These are phyloP conservation scores for Laodelphax striatellus DNA, from an alignment of 1,140 invertebrate species.

Conservation along the genomic window DNA sequence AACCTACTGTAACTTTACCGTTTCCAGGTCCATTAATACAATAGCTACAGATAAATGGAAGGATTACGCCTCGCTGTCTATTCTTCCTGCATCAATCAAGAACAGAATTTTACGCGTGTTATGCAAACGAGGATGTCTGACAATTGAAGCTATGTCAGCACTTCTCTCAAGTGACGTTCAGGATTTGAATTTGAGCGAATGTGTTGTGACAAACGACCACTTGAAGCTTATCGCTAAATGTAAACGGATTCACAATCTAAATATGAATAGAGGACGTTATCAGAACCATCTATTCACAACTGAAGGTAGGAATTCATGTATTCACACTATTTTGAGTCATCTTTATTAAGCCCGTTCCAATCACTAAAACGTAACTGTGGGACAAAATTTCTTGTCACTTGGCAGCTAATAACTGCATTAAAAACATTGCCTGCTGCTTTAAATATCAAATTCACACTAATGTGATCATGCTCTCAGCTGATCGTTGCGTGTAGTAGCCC, in stretches of 20 bases:
- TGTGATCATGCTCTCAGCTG: too few relatives aligned
- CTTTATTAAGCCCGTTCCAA: too few relatives aligned
- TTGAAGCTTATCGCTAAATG: background rate
- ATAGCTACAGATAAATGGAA: background rate
- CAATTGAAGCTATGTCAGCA: background rate
- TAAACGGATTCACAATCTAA: background rate
- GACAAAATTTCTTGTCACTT: too few relatives aligned
- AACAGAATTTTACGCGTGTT: background rate
- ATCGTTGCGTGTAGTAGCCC: too few relatives aligned
- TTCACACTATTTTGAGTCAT: too few relatives aligned
- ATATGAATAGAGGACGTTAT: background rate
- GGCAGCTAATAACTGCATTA: too few relatives aligned
- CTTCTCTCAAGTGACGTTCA: background rate
- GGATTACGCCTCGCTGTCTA: background rate
- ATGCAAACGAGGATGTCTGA: background rate
- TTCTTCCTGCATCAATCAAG: background rate
- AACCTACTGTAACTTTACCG: too few relatives aligned
- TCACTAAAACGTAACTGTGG: too few relatives aligned
- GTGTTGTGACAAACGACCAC: background rate
- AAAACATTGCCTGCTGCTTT: too few relatives aligned
- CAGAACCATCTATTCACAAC: background rate
- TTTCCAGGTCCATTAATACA: slow-evolving; percentile 11
- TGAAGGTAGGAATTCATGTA: background rate
- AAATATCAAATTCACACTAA: too few relatives aligned
- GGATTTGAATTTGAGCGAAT: background rate